Conservation (phyloP, 2,113 vertebrate genomes). For the Loxodonta africana region DNA sequence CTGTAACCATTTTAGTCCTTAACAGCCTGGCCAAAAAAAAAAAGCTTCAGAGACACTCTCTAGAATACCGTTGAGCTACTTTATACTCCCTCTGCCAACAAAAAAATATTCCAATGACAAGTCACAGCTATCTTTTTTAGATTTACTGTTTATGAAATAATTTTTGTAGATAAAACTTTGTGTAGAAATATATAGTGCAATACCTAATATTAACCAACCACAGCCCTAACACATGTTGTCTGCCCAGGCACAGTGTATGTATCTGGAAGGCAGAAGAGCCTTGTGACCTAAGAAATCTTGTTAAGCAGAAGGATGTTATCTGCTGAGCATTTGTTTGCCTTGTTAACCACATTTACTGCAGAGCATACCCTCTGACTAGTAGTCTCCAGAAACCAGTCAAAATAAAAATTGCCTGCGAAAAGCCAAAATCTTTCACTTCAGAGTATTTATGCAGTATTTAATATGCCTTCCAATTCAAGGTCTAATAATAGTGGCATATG, state of each 20-base stretch:
- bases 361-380: not conserved
- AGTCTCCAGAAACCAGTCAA: not conserved
- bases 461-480: slow-evolving; percentile 17
- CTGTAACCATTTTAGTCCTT: not conserved
- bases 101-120: slow-evolving; percentile 56
- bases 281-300: not conserved
- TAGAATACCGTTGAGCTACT: not conserved
- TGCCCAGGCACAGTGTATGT: not conserved
- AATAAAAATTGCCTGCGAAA: slow-evolving; percentile 13
- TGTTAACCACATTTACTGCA: not conserved
- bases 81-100: slow-evolving; percentile 35
- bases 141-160: slow-evolving; percentile 7
- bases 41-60: not conserved
- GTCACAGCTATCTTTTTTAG: slow-evolving; percentile 16
- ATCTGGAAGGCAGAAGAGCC: not conserved
- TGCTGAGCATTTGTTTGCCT: not conserved
- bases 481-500: slow-evolving; percentile 22
- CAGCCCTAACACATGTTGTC: not conserved
- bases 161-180: not conserved
- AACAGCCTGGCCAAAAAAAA: not conserved
- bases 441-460: slow-evolving; percentile 51
- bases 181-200: not conserved
- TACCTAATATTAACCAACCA: not conserved
- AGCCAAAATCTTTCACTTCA: slow-evolving; percentile 6
- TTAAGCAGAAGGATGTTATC: not conserved